These are phyloP conservation scores for Styela clava DNA, from an alignment of 23 tunicate species.

Conservation along the genomic window DNA sequence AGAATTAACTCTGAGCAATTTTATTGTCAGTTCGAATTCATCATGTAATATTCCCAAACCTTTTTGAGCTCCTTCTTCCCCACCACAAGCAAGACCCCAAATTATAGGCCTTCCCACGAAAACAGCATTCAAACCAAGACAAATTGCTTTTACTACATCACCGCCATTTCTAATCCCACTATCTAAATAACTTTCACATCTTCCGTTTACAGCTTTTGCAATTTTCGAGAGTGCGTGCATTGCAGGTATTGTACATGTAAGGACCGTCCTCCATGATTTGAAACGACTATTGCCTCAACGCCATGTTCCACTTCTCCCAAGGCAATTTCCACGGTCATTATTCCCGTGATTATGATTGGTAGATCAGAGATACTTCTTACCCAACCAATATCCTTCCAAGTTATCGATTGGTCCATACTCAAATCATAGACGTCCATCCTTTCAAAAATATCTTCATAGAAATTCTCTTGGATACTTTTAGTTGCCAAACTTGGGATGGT, in stretches of 20 bases:
- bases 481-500: conserved; percentile 31
- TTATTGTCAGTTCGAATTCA: conserved; percentile 50
- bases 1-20: conserved; percentile 44
- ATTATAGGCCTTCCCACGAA: conserved; percentile 56
- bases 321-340: conserved; percentile 62
- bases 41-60: conserved; percentile 44
- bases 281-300: conserved; percentile 61
- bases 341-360: conserved; percentile 73
- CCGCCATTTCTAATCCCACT: conserved; percentile 58
- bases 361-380: conserved; percentile 54
- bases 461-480: background rate
- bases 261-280: conserved; percentile 63
- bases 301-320: conserved; percentile 35
- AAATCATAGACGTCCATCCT: background rate
- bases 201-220: conserved; percentile 48
- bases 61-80: conserved; percentile 55
- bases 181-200: conserved; percentile 53
- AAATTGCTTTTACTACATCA: conserved; percentile 55
- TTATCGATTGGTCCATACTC: conserved; percentile 49
- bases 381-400: conserved; percentile 76
- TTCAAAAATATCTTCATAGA: background rate
- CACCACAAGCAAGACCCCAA: conserved; percentile 55
- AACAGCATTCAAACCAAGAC: conserved; percentile 58
- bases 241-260: conserved; percentile 47
- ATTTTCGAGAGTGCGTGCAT: conserved; percentile 54